Base-by-base conservation (phyloP, 2,113 vertebrate species). In the Dinomys branickii region DNA sequence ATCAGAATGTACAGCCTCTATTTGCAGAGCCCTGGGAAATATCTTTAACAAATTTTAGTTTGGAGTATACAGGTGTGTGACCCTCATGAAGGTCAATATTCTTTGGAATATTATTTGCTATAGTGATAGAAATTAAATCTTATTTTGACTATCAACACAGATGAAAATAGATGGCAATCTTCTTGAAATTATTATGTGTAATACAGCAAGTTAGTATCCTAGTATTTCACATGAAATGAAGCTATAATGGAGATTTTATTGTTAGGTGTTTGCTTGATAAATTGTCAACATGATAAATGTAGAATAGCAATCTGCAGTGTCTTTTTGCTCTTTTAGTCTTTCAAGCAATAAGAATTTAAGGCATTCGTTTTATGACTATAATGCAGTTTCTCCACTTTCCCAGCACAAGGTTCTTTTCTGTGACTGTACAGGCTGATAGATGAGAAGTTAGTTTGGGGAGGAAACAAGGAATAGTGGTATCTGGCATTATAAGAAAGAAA, bases 11-110 rank as follows among this genome's bases (percentile, higher is more conserved):
- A 88, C 88, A 58, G 26, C 52, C 94, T 77, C 0, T 47, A 82
- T 96, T 98, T 98, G 65, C 0, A 61, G 83, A 78, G 90, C 87
- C 75, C 75, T 52, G 30, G 59, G 65, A 87, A 95, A 90, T 92
- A 88, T n/a, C 81, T 92, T 94, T 95, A 97, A 63, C n/a, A 88
- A 73, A 58, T 85, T 84, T 93, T 84, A 84, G 35, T 89, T 93
- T 52, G 87, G 75, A 63, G 28, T 61, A 1, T 65, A 71, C 17
- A 90, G 63, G 82, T 20, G 35, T 85, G 22, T 92, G 87, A 97
- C 94, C 92, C 96, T 92, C 82, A 33, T 54, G 84, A 98, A 97
- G 94, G 97, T 97, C 96, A 97, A 81, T 89, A 95, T 61, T 47
- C 85, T 85, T 5, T 80, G 24, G 41, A 54, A 61, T 73, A 75